phyloP scores from a whole-genome alignment of 1,140 invertebrate genomes.

The Brachionus calyciflorus region DNA sequence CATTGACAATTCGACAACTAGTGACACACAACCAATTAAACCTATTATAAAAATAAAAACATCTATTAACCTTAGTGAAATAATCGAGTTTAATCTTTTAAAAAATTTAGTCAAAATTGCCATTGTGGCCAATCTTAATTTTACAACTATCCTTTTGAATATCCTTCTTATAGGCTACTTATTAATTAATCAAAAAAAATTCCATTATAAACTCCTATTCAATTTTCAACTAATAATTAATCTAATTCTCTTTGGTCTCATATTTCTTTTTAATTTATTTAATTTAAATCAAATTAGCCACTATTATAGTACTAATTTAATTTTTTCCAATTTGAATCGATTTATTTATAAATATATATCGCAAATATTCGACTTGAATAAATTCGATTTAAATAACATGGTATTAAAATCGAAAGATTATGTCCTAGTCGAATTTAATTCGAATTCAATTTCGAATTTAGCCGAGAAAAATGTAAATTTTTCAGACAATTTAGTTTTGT shows the following conservation, averaged over 20 bases:
- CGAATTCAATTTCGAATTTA: neutral
- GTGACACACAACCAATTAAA: neutral
- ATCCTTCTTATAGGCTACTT: neutral
- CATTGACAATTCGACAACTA: neutral
- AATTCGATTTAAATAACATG: neutral
- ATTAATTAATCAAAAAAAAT: neutral
- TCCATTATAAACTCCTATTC: neutral
- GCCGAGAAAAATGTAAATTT: neutral
- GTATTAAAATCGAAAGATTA: neutral
- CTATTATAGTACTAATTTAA: neutral
- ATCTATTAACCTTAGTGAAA: neutral
- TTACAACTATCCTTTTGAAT: constrained; percentile 6
- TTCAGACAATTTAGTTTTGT: neutral
- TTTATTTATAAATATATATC: neutral
- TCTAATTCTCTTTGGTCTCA: neutral
- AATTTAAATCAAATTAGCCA: neutral
- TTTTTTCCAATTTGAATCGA: neutral
- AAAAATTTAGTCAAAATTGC: constrained; percentile 28
- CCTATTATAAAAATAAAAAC: constrained; percentile 22
- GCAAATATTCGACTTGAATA: neutral
- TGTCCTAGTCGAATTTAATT: neutral
- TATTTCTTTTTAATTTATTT: neutral
- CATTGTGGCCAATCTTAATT: neutral
- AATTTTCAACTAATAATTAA: neutral
- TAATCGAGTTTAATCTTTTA: neutral